phyloP scores from a whole-genome alignment of 2,797 vertebrate species.

The Corythornis leucogaster region DNA sequence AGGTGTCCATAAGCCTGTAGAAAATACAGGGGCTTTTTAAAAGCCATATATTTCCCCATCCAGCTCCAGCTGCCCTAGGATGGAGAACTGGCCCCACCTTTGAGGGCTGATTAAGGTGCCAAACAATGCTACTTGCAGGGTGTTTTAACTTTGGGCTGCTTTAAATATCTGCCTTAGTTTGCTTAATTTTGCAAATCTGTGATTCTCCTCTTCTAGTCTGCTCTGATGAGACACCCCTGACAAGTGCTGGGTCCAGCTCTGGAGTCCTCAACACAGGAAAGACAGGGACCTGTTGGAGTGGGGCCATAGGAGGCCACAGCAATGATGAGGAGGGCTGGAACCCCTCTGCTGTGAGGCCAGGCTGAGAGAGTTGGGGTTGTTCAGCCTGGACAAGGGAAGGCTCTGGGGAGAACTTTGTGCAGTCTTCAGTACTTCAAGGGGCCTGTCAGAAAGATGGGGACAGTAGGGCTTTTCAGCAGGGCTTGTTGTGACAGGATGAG shows the following conservation, averaged over 20 bases:
- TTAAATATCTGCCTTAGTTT: not conserved
- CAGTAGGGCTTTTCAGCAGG: not conserved
- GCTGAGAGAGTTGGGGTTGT: not conserved
- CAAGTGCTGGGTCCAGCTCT: not conserved
- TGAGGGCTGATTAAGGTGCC: not conserved
- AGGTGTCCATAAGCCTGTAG: not conserved
- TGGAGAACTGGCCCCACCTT: not conserved
- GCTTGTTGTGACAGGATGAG: not conserved
- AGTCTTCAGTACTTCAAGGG: not conserved
- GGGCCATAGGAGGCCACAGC: not conserved
- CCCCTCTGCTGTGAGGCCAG: too few relatives aligned
- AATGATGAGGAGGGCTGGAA: not conserved
- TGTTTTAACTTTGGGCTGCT: not conserved
- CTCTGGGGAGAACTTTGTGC: not conserved
- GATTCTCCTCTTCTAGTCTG: not conserved
- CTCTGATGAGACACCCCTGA: not conserved
- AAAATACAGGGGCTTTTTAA: not conserved
- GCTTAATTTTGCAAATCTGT: not conserved
- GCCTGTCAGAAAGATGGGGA: not conserved
- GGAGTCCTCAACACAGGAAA: not conserved
- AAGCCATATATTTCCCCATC: not conserved
- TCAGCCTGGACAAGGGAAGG: not conserved
- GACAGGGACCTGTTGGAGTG: not conserved
- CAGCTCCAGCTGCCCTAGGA: not conserved
- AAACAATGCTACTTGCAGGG: rapidly evolving